These are phyloP conservation scores for Drosophila novamexicana DNA, from an alignment of 1,140 invertebrate species.

Conservation along the genomic window DNA sequence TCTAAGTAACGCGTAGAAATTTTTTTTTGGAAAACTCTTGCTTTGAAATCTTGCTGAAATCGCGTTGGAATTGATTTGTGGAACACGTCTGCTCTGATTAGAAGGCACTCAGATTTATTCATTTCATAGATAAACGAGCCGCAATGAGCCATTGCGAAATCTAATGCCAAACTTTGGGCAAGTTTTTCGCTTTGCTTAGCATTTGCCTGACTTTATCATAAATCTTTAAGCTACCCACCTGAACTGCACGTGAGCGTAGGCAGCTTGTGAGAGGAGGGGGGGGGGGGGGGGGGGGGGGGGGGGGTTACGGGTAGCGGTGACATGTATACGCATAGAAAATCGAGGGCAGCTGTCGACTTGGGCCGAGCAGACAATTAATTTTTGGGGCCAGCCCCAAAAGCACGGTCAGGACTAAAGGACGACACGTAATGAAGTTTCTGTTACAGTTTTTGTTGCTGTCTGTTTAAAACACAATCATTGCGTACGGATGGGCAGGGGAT, in stretches of 20 bases:
- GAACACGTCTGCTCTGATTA: conserved; percentile 37
- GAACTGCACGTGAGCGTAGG: not conserved
- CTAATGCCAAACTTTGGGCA: conserved; percentile 67
- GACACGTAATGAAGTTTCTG: conserved; percentile 63
- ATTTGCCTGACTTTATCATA: conserved; percentile 68
- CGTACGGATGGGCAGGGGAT: conserved; percentile 19
- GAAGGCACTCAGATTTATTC: conserved; percentile 62
- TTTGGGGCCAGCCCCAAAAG: conserved; percentile 55
- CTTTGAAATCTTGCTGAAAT: not conserved
- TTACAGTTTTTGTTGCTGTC: conserved; percentile 31
- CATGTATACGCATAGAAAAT: conserved; percentile 71
- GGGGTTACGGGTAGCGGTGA: conserved; percentile 36
- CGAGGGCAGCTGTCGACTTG: conserved; percentile 70
- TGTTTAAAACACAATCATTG: conserved; percentile 66
- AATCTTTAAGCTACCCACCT: conserved; percentile 72
- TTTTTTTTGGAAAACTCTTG: conserved; percentile 35
- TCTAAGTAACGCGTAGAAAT: not conserved
- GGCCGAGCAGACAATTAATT: conserved; percentile 74
- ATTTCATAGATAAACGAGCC: conserved; percentile 77
- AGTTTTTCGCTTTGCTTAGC: conserved; percentile 55
- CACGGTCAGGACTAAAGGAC: conserved; percentile 26
- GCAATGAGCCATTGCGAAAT: conserved; percentile 68
- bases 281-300: not conserved
- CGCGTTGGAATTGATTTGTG: conserved; percentile 32
- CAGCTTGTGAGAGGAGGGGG: not conserved